phyloP scores from a whole-genome alignment of 2,797 vertebrate genomes.

The Eulemur coronatus region DNA sequence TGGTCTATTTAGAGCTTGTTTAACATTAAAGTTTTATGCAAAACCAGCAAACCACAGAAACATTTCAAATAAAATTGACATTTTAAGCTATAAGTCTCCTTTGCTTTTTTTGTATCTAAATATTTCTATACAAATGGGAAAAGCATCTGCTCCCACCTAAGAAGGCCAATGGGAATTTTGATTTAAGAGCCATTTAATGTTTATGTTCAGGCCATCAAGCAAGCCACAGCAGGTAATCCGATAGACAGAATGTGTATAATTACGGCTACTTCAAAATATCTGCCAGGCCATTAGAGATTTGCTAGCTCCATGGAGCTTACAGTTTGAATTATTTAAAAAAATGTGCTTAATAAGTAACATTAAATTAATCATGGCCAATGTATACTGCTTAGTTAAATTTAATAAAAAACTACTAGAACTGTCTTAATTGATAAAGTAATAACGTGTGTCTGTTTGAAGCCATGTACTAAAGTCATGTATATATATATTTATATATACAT shows the following conservation, averaged over 20 bases:
- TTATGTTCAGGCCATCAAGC: background rate
- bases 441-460: background rate
- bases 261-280: background rate
- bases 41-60: background rate
- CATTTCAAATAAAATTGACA: conserved; percentile 32
- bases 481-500: background rate
- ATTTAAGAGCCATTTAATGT: conserved; percentile 1
- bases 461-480: background rate
- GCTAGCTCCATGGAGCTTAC: background rate
- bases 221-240: background rate
- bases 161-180: background rate
- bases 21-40: conserved; percentile 59
- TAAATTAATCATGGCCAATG: background rate
- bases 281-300: background rate
- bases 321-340: conserved; percentile 20
- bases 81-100: background rate
- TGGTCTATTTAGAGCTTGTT: conserved; percentile 40
- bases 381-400: background rate
- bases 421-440: conserved; percentile 22
- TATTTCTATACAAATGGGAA: background rate
- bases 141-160: background rate
- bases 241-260: background rate
- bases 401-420: background rate
- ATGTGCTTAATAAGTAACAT: background rate
- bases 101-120: background rate